Conservation (phyloP, 2,113 vertebrate species). For the Crotalus helleri region DNA sequence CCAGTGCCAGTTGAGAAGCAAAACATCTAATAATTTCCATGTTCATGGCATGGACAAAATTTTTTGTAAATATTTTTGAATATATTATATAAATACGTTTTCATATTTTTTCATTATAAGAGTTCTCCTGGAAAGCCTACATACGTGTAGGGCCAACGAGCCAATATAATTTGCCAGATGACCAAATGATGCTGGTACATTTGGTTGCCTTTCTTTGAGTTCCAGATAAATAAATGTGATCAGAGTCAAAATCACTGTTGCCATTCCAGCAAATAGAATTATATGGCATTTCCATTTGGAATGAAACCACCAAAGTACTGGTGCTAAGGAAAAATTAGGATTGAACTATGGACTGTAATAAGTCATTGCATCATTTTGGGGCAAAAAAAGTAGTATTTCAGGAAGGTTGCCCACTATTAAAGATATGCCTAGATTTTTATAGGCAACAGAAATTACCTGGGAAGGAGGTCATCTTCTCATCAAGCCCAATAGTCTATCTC, state of each 20-base stretch:
- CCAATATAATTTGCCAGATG: neutral
- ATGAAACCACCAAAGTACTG: neutral
- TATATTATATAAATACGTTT: neutral
- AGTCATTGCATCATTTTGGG: neutral
- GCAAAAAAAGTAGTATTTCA: neutral
- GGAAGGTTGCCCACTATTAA: neutral
- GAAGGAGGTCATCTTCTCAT: neutral
- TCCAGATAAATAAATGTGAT: neutral
- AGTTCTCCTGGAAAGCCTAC: neutral
- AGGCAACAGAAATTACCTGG: neutral
- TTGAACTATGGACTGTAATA: neutral
- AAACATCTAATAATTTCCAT: neutral
- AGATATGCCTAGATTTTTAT: neutral
- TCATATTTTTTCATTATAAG: neutral
- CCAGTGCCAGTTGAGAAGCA: neutral
- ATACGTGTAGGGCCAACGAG: neutral
- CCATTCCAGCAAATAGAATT: neutral
- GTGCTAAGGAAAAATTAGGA: neutral
- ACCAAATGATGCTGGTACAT: neutral
- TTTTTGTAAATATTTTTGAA: neutral
- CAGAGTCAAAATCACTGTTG: neutral
- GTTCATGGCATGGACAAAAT: neutral
- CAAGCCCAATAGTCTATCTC: neutral
- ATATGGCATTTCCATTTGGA: neutral
- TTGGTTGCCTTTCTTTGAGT: neutral